Evolutionary conservation across 2,113 vertebrate genomes (phyloP).

Genomic region (Narcine bancroftii): DNA sequence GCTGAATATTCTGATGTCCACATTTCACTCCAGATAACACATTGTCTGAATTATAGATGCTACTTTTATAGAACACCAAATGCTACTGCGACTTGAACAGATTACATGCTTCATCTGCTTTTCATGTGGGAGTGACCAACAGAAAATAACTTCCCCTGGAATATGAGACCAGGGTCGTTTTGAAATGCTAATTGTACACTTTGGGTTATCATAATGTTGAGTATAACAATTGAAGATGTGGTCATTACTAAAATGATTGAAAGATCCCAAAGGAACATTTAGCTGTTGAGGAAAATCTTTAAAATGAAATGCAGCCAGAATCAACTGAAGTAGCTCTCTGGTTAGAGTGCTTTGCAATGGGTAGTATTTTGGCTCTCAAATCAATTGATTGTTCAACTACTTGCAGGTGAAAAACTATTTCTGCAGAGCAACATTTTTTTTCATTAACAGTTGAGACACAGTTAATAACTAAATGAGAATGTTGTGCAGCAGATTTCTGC

Average conservation of each 20-base stretch:
- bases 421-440: neutral
- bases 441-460: neutral
- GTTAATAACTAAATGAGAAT: neutral
- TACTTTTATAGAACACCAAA: neutral
- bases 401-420: neutral
- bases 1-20: neutral
- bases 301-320: neutral
- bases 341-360: neutral
- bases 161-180: neutral
- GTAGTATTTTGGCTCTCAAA: neutral
- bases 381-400: neutral
- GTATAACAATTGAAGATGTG: neutral
- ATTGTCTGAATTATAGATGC: neutral
- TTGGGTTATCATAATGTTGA: neutral
- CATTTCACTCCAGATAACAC: neutral
- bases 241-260: neutral
- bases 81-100: neutral
- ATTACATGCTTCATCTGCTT: slow-evolving; percentile 3
- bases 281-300: neutral
- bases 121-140: neutral
- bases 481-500: neutral
- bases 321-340: neutral
- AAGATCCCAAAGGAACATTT: neutral
- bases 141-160: neutral
- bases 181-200: neutral